Evolutionary conservation across 2,113 vertebrate genomes (phyloP), one percentile per base, ranked within the genome.

Genomic region (Eulemur macaco): DNA sequence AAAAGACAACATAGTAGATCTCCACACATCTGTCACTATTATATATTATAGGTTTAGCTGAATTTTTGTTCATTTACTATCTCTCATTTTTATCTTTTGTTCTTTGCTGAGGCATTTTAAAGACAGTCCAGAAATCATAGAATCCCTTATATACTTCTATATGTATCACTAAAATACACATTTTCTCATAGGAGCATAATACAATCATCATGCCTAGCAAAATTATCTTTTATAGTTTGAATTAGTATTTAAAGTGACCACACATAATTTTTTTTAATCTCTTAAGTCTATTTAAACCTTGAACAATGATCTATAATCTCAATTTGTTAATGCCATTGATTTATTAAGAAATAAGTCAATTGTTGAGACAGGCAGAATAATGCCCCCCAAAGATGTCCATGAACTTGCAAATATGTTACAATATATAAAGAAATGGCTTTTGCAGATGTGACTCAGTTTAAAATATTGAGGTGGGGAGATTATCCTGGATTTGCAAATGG

Each of bases 141-240:
- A 45, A 21, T 74, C 27, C 31, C 21, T 18, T 73, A 1, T 47
- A 50, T 37, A 34, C 15, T 50, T 77, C 18, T 50, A 1, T 58
- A 50, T 29, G 9, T 14, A 52, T 66, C 34, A 69, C 6, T 54
- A 52, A 94, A 92, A 47, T 80, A 54, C 4, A 29, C 5, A 47
- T 85, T 88, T 96, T 54, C 64, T 93, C 8, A n/a, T 64, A 31
- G 60, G 0, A 85, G 1, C 42, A 54, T 54, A 58, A 60, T 60
- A 9, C 1, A 34, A 78, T 29, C 56, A 45, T 56, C 10, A 25
- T 3, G 85, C 5, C 10, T 64, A 21, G 31, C 42, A 73, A 85
- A 93, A 69, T 83, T 86, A 31, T 31, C 39, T 68, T 80, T 86
- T 91, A 50, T 58, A 66, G 23, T 86, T 86, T 96, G 11, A n/a